Percentiles rank a stretch among this genome's conserved stretches.
phyloP scores from a whole-genome alignment of 2,113 vertebrate species.

The Rhagologus leucostigma region DNA sequence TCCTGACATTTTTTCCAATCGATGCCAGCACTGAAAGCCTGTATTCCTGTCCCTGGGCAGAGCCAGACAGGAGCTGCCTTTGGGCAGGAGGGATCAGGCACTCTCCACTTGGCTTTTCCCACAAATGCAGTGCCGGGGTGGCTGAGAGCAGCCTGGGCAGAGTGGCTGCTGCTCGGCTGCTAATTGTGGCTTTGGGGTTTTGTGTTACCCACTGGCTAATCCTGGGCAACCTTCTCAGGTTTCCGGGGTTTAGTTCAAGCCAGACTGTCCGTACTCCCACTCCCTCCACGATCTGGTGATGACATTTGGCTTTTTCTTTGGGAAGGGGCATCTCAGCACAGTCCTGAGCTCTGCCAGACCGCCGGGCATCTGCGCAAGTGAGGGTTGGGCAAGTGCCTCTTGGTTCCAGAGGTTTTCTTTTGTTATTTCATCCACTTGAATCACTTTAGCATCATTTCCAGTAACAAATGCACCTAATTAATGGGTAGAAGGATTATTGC shows the following conservation, averaged over 20 bases:
- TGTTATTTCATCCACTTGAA: not conserved
- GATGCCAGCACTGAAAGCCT: not conserved
- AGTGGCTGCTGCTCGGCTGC: not conserved
- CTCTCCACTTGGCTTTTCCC: constrained; percentile 10
- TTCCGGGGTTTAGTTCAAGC: constrained; percentile 14
- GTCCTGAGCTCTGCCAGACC: not conserved
- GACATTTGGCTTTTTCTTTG: not conserved
- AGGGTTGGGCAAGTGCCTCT: not conserved
- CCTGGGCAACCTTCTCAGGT: constrained; percentile 12
- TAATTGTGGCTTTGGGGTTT: constrained; percentile 53
- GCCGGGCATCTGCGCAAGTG: rapidly evolving
- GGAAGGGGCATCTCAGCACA: not conserved
- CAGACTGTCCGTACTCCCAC: not conserved
- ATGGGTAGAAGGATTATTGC: not conserved
- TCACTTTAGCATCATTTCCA: not conserved
- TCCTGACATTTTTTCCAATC: not conserved
- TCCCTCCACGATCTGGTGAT: not conserved
- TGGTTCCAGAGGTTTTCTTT: not conserved
- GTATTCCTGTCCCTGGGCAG: not conserved
- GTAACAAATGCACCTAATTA: not conserved
- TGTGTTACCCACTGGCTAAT: constrained; percentile 46
- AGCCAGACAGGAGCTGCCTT: not conserved
- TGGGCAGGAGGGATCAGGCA: not conserved
- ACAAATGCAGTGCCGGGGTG: not conserved
- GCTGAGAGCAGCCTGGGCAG: constrained; percentile 9